Percentiles rank a stretch among this genome's conserved stretches.
Evolutionary conservation across 1,140 invertebrate species (phyloP).

Genomic region (Hermetia illucens): DNA sequence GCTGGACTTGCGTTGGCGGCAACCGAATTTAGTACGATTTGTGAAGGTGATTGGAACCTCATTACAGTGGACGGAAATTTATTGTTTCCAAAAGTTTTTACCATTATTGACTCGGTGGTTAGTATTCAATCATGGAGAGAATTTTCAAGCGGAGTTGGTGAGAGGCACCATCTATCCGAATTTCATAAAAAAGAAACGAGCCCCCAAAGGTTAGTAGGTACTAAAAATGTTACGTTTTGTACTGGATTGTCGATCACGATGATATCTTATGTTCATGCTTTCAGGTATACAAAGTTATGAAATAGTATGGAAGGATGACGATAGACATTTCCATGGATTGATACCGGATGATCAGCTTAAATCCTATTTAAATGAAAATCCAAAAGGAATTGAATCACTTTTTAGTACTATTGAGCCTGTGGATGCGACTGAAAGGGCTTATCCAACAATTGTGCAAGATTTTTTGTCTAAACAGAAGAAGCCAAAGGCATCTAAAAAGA

Average conservation of each 20-base stretch:
- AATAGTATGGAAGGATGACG: conserved; percentile 48
- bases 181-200: conserved; percentile 40
- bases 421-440: conserved; percentile 43
- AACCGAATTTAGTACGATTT: conserved; percentile 53
- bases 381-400: conserved; percentile 33
- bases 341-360: conserved; percentile 39
- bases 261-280: conserved; percentile 7
- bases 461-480: conserved; percentile 42
- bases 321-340: conserved; percentile 37
- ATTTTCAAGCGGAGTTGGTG: conserved; percentile 6
- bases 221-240: neutral
- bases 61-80: conserved; percentile 58
- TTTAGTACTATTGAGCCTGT: conserved; percentile 54
- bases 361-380: conserved; percentile 17
- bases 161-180: conserved; percentile 30
- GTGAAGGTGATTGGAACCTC: conserved; percentile 49
- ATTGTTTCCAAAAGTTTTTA: conserved; percentile 62
- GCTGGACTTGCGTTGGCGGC: conserved; percentile 43
- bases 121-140: conserved; percentile 26
- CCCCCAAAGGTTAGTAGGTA: conserved; percentile 19
- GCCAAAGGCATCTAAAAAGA: conserved; percentile 28
- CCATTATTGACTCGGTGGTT: conserved; percentile 62
- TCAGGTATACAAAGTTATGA: conserved; percentile 49
- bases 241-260: neutral
- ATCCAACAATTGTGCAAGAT: conserved; percentile 46